Conservation (phyloP, 2,113 vertebrate genomes). For the Erythrocercus mccallii region DNA sequence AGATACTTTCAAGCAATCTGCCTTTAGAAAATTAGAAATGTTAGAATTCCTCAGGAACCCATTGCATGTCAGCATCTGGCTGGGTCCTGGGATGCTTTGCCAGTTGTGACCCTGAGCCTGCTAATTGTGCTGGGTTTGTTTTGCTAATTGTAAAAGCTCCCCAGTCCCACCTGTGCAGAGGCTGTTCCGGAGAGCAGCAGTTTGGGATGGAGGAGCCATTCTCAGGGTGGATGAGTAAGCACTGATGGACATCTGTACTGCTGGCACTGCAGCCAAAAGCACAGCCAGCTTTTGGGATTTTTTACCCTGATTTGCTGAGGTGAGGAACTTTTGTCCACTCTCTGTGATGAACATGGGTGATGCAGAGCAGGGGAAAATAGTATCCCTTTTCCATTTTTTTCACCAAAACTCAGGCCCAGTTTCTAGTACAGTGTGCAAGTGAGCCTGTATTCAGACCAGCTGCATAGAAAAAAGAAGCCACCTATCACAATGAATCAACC, state of each 20-base stretch:
- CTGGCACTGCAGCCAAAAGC: neutral
- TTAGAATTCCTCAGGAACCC: neutral
- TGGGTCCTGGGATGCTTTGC: neutral
- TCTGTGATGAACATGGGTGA: neutral
- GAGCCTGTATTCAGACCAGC: neutral
- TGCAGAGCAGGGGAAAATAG: neutral
- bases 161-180: neutral
- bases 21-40: neutral
- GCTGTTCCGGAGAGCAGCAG: neutral
- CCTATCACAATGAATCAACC: neutral
- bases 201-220: neutral
- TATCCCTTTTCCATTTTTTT: neutral
- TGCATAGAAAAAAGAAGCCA: neutral
- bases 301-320: neutral
- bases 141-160: neutral
- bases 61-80: too few species aligned
- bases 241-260: neutral
- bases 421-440: neutral
- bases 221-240: neutral
- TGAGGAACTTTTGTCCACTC: neutral
- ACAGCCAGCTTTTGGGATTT: neutral
- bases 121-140: neutral
- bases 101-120: neutral
- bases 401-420: neutral
- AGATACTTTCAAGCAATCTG: neutral